A percentile compares a stretch with the other conserved stretches of the same genome.
Evolutionary conservation across 2,888 invertebrate genomes (phyloP).

Genomic region (Drosophila pullipes): DNA sequence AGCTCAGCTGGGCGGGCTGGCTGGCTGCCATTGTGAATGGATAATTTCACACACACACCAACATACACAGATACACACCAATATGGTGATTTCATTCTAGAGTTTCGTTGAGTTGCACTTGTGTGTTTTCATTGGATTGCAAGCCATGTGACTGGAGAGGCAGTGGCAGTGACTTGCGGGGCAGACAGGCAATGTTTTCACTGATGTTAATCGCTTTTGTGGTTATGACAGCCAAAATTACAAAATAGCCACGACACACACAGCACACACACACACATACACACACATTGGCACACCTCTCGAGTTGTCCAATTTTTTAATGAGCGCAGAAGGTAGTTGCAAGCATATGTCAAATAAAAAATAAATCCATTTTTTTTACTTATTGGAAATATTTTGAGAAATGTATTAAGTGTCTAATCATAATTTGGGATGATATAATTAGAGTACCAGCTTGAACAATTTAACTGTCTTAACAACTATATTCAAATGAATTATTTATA

Average conservation of each 20-base stretch:
- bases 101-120: slow-evolving; percentile 44
- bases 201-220: slow-evolving; percentile 75
- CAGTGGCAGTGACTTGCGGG: not conserved
- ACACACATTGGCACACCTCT: not conserved
- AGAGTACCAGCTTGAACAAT: too few species aligned
- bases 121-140: slow-evolving; percentile 26
- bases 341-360: not conserved
- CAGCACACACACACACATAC: too few species aligned
- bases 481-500: too few species aligned
- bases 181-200: slow-evolving; percentile 40
- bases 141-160: not conserved
- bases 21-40: slow-evolving; percentile 49
- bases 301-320: not conserved
- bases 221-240: slow-evolving; percentile 77
- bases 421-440: too few species aligned
- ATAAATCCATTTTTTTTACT: too few species aligned
- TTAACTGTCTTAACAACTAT: too few species aligned
- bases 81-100: slow-evolving; percentile 21
- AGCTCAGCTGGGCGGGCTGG: slow-evolving; percentile 17
- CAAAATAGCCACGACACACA: slow-evolving; percentile 48
- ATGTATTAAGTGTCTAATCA: not conserved
- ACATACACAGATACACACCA: not conserved
- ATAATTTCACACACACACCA: slow-evolving; percentile 58
- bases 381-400: not conserved
- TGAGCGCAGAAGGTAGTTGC: not conserved